These are phyloP conservation scores for Drosophila parabipectinata DNA, from an alignment of 1,140 invertebrate species.

Conservation along the genomic window DNA sequence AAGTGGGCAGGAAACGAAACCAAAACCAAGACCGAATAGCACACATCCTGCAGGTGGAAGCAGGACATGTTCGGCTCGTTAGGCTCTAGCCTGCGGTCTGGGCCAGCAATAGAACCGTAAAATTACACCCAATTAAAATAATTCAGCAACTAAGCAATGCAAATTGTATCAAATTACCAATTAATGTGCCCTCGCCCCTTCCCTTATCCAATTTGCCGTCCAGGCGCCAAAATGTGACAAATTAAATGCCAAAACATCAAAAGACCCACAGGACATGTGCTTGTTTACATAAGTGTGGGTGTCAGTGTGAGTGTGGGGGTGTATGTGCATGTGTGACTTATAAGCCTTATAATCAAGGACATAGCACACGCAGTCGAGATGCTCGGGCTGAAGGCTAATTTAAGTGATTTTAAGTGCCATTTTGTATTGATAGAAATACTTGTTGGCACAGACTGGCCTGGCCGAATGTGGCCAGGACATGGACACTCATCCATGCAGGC, in stretches of 20 bases:
- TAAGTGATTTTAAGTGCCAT: conserved; percentile 51
- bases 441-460: not conserved
- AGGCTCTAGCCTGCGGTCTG: conserved; percentile 24
- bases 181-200: conserved; percentile 24
- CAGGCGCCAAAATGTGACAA: conserved; percentile 49
- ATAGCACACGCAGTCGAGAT: not conserved
- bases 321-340: conserved; percentile 31
- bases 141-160: conserved; percentile 46
- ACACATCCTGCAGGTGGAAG: not conserved
- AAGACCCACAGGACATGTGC: conserved; percentile 20
- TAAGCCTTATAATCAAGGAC: conserved; percentile 50
- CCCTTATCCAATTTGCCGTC: not conserved
- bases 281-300: not conserved
- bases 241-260: conserved; percentile 61
- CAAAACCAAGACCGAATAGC: not conserved
- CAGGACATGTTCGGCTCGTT: conserved; percentile 20
- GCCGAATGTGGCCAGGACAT: not conserved
- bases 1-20: no score
- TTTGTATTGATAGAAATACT: conserved; percentile 48
- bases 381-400: conserved; percentile 25
- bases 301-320: not conserved
- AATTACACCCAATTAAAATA: conserved; percentile 53
- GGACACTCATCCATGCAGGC: no score
- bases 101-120: conserved; percentile 33
- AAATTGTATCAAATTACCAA: conserved; percentile 60